Conservation (phyloP, 2,113 vertebrate species). For the Neoarius graeffei region DNA sequence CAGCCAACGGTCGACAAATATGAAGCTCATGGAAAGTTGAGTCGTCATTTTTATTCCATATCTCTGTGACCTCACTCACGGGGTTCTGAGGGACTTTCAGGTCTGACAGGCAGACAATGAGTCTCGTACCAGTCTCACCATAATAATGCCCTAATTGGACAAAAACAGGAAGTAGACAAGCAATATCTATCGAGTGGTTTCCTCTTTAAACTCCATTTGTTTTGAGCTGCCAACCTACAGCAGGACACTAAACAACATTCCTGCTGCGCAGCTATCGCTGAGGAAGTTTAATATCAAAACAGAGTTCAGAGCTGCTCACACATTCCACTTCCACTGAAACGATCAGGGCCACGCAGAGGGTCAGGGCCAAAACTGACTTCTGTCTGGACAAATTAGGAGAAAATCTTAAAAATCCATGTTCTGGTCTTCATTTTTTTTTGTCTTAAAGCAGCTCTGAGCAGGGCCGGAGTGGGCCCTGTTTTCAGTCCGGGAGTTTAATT, state of each 20-base stretch:
- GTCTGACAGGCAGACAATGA: conserved; percentile 31
- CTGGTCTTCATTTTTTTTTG: not conserved
- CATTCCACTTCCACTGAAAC: conserved; percentile 22
- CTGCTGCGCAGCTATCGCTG: conserved; percentile 36
- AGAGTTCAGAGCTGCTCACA: conserved; percentile 32
- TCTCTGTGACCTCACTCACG: conserved; percentile 14
- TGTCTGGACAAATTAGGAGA: not conserved
- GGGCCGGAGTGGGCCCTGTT: too few species aligned
- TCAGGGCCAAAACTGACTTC: not conserved
- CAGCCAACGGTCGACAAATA: not conserved
- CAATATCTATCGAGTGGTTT: conserved; percentile 63
- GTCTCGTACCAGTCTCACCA: conserved; percentile 52
- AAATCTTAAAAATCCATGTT: not conserved
- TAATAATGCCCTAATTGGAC: conserved; percentile 63
- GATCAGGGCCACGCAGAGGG: not conserved
- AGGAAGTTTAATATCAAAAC: conserved; percentile 50
- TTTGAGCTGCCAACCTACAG: conserved; percentile 53
- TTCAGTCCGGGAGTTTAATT: too few species aligned
- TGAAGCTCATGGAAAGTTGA: conserved; percentile 23
- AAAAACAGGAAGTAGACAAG: conserved; percentile 67
- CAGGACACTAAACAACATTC: conserved; percentile 58
- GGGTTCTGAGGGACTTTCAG: conserved; percentile 17
- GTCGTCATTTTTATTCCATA: conserved; percentile 13
- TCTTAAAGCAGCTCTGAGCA: not conserved
- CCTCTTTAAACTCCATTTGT: conserved; percentile 58